These are phyloP conservation scores for Cariama cristata DNA, from an alignment of 2,113 vertebrate species.

Conservation along the genomic window DNA sequence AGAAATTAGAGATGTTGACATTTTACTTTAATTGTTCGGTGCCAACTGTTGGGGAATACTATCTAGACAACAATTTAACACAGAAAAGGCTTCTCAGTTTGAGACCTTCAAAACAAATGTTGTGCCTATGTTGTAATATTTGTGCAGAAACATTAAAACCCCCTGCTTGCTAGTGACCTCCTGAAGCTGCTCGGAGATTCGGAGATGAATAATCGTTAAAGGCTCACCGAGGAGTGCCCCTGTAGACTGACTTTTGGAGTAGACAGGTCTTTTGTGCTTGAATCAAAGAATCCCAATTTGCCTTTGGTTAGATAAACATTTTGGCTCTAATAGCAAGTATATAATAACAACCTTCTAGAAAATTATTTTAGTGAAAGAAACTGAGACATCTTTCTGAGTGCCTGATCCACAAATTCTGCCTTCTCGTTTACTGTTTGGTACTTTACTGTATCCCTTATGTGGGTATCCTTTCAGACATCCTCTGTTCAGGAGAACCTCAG, in stretches of 20 bases:
- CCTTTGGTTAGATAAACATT: neutral
- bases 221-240: neutral
- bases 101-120: neutral
- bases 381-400: neutral
- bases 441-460: neutral
- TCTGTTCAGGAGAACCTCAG: neutral
- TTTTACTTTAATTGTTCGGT: neutral
- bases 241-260: neutral
- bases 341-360: neutral
- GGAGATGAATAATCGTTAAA: neutral
- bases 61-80: neutral
- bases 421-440: accelerated
- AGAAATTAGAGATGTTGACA: neutral
- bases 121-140: neutral
- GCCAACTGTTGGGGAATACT: neutral
- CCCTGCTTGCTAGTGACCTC: neutral
- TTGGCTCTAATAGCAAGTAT: neutral
- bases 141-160: neutral
- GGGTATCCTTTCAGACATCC: neutral
- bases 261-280: neutral
- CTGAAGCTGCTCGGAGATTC: neutral
- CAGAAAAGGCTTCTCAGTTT: neutral
- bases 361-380: neutral
- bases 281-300: neutral
- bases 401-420: neutral